Conservation (phyloP, 2,888 invertebrate species). For the Spodoptera picta region DNA sequence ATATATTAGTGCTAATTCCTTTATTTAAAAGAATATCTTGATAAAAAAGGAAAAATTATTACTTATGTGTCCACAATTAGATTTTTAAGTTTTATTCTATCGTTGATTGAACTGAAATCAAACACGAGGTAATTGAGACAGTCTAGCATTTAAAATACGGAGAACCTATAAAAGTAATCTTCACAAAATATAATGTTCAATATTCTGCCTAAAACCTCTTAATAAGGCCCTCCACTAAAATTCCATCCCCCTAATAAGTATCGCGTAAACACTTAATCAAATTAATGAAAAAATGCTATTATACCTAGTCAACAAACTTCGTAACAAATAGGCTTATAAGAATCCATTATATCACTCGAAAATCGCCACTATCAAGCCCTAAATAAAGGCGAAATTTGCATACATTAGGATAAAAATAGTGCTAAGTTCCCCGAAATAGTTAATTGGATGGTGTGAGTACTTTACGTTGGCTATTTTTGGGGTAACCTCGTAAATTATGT, state of each 20-base stretch:
- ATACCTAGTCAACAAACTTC: conserved; percentile 23
- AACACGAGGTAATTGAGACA: too few relatives aligned
- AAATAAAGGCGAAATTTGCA: conserved; percentile 10
- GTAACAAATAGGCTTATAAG: not conserved
- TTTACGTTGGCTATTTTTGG: conserved; percentile 45
- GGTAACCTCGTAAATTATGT: conserved; percentile 47
- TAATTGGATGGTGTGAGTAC: conserved; percentile 33
- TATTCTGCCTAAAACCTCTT: too few relatives aligned
- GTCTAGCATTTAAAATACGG: too few relatives aligned
- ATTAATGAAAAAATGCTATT: conserved; percentile 37
- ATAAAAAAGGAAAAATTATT: too few relatives aligned
- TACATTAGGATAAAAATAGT: conserved; percentile 29
- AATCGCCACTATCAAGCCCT: conserved; percentile 3
- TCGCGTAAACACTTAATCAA: conserved; percentile 32
- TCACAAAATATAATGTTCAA: too few relatives aligned
- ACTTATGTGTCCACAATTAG: too few relatives aligned
- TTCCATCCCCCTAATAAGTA: conserved; percentile 3
- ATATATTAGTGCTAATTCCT: too few relatives aligned
- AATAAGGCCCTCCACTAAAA: not conserved
- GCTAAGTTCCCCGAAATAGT: conserved; percentile 28
- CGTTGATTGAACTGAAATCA: too few relatives aligned
- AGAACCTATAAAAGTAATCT: too few relatives aligned
- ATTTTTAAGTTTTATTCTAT: too few relatives aligned
- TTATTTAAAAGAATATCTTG: too few relatives aligned
- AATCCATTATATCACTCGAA: conserved; percentile 12